phyloP scores from a whole-genome alignment of 2,113 vertebrate genomes.

The Xyrauchen texanus region DNA sequence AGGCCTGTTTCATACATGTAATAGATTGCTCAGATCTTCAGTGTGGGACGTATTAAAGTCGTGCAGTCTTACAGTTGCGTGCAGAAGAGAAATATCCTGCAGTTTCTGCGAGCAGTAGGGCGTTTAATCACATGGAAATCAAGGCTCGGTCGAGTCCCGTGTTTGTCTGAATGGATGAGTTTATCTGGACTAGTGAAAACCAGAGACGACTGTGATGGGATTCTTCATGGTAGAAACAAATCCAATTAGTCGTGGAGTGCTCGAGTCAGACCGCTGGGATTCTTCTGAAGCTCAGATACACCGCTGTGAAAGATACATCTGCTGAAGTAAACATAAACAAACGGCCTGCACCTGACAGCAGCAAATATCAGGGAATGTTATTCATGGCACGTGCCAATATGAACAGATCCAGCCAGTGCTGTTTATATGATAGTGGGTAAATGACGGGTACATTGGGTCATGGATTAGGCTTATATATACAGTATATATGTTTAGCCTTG shows the following conservation, averaged over 20 bases:
- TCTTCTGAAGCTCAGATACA: constrained; percentile 52
- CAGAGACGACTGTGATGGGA: constrained; percentile 64
- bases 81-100: background rate
- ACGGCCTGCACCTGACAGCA: constrained; percentile 58
- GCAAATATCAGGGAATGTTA: no score
- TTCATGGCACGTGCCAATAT: no score
- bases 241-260: constrained; percentile 69
- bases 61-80: background rate
- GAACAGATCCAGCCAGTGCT: no score
- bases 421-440: no score
- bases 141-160: background rate
- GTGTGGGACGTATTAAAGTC: background rate
- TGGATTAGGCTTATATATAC: no score
- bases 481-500: no score
- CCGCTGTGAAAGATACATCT: constrained; percentile 72
- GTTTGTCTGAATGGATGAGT: background rate
- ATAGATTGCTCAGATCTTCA: background rate
- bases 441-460: no score
- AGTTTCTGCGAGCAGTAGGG: no score
- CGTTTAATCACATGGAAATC: background rate
- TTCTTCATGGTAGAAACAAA: constrained; percentile 69
- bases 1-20: background rate
- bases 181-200: constrained; percentile 12
- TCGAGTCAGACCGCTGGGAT: constrained; percentile 55
- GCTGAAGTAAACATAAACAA: constrained; percentile 42